A percentile compares a stretch with the other conserved stretches of the same genome.
Conservation (phyloP, 2,888 invertebrate species). For the Macrophya alboannulata region DNA sequence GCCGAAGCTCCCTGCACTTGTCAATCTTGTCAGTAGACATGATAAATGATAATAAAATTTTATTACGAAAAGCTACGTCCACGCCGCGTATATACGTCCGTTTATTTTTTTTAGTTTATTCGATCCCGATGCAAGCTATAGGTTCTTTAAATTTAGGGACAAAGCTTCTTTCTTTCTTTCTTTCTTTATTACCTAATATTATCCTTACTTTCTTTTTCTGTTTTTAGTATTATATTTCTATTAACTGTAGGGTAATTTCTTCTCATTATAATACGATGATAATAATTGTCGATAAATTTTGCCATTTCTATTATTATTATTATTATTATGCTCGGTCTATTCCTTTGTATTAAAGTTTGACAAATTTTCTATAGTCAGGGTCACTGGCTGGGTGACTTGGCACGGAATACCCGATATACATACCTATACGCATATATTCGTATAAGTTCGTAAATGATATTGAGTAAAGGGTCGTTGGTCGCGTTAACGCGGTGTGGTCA, state of each 20-base stretch:
- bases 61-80: constrained; percentile 26
- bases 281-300: no score
- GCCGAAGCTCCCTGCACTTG: constrained; percentile 72
- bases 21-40: constrained; percentile 71
- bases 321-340: no score
- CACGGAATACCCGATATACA: no score
- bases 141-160: not conserved
- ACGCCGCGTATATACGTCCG: constrained; percentile 41
- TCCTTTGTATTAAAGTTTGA: no score
- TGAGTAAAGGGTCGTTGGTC: not conserved
- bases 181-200: not conserved
- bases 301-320: no score
- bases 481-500: constrained; percentile 33
- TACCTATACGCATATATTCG: no score
- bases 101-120: no score
- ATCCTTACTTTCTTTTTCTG: not conserved
- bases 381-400: no score
- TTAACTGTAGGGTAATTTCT: not conserved
- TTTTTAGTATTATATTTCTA: not conserved
- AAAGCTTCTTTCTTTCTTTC: not conserved
- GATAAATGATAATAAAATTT: constrained; percentile 3
- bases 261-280: not conserved
- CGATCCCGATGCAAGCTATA: not conserved
- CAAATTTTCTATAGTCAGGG: no score
- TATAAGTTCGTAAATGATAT: not conserved